Base-by-base conservation (phyloP, 2,797 vertebrate genomes). In the Diplodus sargus region DNA sequence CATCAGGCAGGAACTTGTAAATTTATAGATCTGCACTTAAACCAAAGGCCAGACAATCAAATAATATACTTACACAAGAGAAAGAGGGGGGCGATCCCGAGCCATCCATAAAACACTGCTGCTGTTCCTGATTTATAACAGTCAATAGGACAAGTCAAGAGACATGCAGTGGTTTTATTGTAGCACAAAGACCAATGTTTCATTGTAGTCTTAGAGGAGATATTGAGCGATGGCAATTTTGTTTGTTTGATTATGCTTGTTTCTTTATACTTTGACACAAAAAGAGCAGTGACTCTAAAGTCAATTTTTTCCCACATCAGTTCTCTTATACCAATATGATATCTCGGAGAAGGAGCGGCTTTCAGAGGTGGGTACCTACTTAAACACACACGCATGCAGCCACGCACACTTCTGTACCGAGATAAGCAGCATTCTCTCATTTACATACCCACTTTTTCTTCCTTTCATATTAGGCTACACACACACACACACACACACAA, bases 1-100 rank as follows among this genome's bases (percentile, higher is more conserved):
- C 82, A 84, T 76, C 85, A 69, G 83, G 76, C 82, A 66, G 66
- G n/a, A 83, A 82, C 86, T 80, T 75, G 70, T 86, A 87, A 83
- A 89, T 92, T 81, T 90, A 89, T 87, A 79, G 85, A 87, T 88
- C 86, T 91, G 85, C 88, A 87, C 85, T 90, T 71, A 86, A 89
- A 87, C 72, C 52, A 78, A 81, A 86, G 71, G 77, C 86, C 79
- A 86, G 60, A 80, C 78, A 78, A 84, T 91, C 78, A 86, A 86
- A 89, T 90, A 69, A 82, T 81, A 84, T 64, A 78, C 85, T 70
- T 81, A 34, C 58, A 77, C 83, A 66, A 66, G 59, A 69, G 47
- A 67, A 16, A 18, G 17, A 3, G 51, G 39, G 57, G 61, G 57
- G 49, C 0, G 10, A 61, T 66, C 30, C 30, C 1, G 5, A 53